Conservation (phyloP, 1,140 invertebrate species). For the Orussus abietinus region DNA sequence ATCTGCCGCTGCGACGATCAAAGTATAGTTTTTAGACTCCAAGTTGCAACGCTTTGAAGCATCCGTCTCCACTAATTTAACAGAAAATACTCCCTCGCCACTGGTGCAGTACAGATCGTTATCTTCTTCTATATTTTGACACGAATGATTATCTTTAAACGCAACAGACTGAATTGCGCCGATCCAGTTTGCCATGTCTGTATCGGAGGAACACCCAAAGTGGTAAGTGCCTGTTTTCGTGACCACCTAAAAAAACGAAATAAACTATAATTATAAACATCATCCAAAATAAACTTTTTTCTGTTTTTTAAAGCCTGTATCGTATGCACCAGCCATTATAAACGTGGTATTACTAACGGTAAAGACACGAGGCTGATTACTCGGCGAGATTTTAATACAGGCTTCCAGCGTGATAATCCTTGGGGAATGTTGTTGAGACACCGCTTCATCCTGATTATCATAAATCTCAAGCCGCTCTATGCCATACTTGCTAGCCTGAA, state of each 20-base stretch:
- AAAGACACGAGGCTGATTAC: slow-evolving; percentile 57
- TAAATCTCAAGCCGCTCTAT: slow-evolving; percentile 80
- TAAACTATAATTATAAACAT: slow-evolving; percentile 15
- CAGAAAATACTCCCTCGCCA: slow-evolving; percentile 73
- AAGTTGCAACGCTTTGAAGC: slow-evolving; percentile 72
- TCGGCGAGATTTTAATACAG: slow-evolving; percentile 76
- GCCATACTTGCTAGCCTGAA: slow-evolving; percentile 76
- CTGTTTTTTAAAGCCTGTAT: too few species aligned
- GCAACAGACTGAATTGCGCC: slow-evolving; percentile 75
- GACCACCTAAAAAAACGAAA: slow-evolving; percentile 55
- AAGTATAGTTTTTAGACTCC: slow-evolving; percentile 65
- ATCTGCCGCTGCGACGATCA: slow-evolving; percentile 68
- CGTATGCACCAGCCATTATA: too few species aligned
- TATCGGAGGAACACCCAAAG: slow-evolving; percentile 66
- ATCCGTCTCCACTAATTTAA: slow-evolving; percentile 73
- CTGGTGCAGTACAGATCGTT: slow-evolving; percentile 82
- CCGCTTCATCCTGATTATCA: slow-evolving; percentile 69
- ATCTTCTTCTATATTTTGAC: slow-evolving; percentile 73
- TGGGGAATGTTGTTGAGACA: slow-evolving; percentile 60
- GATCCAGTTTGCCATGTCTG: slow-evolving; percentile 73
- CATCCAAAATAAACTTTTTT: too few species aligned
- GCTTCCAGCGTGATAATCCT: slow-evolving; percentile 80
- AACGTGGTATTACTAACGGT: slow-evolving; percentile 42
- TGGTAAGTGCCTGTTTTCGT: slow-evolving; percentile 70
- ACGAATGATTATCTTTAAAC: slow-evolving; percentile 66